Conservation (phyloP, 2,113 vertebrate genomes). For the Rhinogobius similis region DNA sequence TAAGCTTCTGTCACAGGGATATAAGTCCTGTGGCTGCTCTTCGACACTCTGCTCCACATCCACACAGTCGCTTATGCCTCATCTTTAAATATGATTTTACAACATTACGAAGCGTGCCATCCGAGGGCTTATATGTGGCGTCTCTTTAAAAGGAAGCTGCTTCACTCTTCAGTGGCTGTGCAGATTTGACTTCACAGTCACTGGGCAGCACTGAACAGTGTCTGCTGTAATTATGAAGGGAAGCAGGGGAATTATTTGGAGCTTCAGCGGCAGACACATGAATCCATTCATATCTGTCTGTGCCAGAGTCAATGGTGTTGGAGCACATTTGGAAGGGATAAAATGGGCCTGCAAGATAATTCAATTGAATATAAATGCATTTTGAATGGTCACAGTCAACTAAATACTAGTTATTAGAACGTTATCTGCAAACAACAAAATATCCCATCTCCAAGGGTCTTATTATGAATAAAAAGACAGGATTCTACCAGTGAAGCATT, state of each 20-base stretch:
- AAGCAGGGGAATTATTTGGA: not conserved
- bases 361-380: not conserved
- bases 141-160: not conserved
- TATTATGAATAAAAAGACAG: too few species aligned
- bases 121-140: not conserved
- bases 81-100: conserved; percentile 7
- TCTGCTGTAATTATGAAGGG: not conserved
- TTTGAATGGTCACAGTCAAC: not conserved
- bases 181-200: not conserved
- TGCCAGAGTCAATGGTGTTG: not conserved
- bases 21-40: not conserved
- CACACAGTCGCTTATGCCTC: not conserved
- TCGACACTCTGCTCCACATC: not conserved
- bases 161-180: not conserved
- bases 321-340: not conserved
- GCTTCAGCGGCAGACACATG: not conserved
- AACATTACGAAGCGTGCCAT: not conserved
- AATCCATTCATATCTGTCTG: not conserved
- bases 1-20: too few species aligned
- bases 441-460: too few species aligned
- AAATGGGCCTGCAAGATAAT: not conserved
- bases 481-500: too few species aligned
- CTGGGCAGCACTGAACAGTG: not conserved
- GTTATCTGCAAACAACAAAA: not conserved
- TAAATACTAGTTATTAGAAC: not conserved